Evolutionary conservation across 37 sponge, comb jelly and placozoan genomes (phyloP), one percentile per base, ranked within the genome.

Genomic region (Cliona cf. orientalis): DNA sequence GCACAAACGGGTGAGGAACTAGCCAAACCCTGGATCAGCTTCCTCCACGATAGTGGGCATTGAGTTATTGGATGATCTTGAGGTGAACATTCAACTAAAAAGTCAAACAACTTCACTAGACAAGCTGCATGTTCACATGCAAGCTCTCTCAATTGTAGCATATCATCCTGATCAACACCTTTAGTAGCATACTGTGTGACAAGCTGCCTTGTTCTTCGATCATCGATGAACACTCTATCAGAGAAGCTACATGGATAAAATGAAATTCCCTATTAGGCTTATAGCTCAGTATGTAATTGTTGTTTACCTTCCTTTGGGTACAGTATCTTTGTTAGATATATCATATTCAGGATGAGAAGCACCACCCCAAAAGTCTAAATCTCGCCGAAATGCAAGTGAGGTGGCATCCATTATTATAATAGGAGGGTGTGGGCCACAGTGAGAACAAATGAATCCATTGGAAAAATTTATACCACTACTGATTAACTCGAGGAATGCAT

Each of bases 281-380:
- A 49, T 49, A 19, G 14, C 14, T 49, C 53, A 49, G 53, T 49
- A 49, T 49, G 53, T 14, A 9, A 49, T 19, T 49, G 53, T 37
- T 29, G 36, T 40, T 67, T 36, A 67, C 68, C 31, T 67, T 67
- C 68, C 68, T 67, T 67, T 67, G 11, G 68, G 68, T 21, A 67
- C 39, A 19, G 3, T 4, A 9, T 33, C 39, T 36, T 29, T 9
- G 6, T 23, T 23, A 36, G 17, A 40, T 21, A 14, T 14, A 19
- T 49, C 53, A 9, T 19, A 19, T 49, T 28, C 36, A 35, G 19
- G 32, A 17, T 14, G 6, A 23, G 11, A 5, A 40, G 12, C 36
- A 21, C 11, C 39, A 3, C 36, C 36, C 68, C 68, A 67, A 31
- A 34, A 67, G 19, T 67, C 68, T 67, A 67, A 67, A 23, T 67